phyloP scores from a whole-genome alignment of 1,140 invertebrate genomes.

The Drosophila ambigua region DNA sequence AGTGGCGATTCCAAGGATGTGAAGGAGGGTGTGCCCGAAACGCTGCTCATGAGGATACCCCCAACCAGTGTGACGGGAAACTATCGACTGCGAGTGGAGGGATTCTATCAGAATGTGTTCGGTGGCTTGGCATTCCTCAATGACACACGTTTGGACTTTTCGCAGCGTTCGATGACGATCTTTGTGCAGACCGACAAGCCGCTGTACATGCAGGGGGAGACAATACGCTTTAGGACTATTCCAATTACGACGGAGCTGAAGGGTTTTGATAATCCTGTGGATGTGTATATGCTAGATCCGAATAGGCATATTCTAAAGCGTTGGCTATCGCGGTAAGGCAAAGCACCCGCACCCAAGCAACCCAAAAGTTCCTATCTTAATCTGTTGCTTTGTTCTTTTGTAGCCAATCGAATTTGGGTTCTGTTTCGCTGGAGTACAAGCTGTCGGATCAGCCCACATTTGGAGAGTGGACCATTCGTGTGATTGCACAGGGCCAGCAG shows the following conservation, averaged over 20 bases:
- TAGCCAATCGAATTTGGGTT: conserved; percentile 92
- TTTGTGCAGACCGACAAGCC: conserved; percentile 98
- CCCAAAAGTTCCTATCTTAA: not conserved
- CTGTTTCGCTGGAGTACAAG: conserved; percentile 95
- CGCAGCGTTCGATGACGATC: conserved; percentile 96
- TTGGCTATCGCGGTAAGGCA: conserved; percentile 90
- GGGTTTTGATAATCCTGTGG: conserved; percentile 93
- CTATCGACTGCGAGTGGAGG: conserved; percentile 95
- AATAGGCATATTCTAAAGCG: conserved; percentile 93
- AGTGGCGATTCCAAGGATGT: conserved; percentile 90
- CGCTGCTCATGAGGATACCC: conserved; percentile 93
- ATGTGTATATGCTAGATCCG: conserved; percentile 95
- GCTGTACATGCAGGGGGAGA: conserved; percentile 96
- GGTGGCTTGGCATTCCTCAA: conserved; percentile 94
- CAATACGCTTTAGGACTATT: conserved; percentile 93
- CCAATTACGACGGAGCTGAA: conserved; percentile 95
- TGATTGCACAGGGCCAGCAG: conserved; percentile 94
- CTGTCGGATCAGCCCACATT: conserved; percentile 96
- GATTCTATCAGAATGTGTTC: conserved; percentile 92
- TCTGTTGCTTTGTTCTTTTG: not conserved
- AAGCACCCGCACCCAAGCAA: not conserved
- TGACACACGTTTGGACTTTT: conserved; percentile 91
- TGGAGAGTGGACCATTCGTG: conserved; percentile 95
- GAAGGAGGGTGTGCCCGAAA: conserved; percentile 92
- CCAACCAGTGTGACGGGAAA: conserved; percentile 91